These are phyloP conservation scores for Allygus modestus DNA, from an alignment of 2,888 invertebrate genomes.

Conservation along the genomic window DNA sequence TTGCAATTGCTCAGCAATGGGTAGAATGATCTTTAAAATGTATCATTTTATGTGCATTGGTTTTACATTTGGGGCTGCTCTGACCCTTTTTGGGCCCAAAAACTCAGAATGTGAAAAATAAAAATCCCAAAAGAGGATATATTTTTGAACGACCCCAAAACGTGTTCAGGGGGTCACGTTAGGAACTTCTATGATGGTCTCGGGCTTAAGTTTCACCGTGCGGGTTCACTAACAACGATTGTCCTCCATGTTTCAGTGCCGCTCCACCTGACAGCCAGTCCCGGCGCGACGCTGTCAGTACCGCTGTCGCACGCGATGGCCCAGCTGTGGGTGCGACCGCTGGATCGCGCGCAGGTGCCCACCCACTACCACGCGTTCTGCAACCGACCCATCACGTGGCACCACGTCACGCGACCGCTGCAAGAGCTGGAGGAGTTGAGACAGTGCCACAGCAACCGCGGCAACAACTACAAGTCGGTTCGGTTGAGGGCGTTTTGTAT, in stretches of 20 bases:
- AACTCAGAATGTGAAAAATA: too few species aligned
- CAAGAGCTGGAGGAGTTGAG: constrained; percentile 74
- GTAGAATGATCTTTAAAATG: too few species aligned
- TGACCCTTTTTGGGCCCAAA: too few species aligned
- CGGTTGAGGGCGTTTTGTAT: background rate
- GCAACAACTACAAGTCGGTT: constrained; percentile 75
- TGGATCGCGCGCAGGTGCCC: constrained; percentile 74
- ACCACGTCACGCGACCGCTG: constrained; percentile 77
- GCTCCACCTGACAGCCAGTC: constrained; percentile 66
- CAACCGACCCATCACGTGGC: constrained; percentile 80
- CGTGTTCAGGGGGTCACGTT: too few species aligned
- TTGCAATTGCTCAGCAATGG: too few species aligned
- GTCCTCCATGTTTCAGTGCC: constrained; percentile 70
- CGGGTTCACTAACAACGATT: too few species aligned
- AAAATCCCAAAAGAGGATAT: too few species aligned
- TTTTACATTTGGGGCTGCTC: too few species aligned
- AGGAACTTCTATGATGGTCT: too few species aligned
- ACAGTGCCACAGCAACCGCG: constrained; percentile 75
- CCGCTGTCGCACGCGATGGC: constrained; percentile 87
- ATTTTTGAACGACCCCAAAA: too few species aligned
- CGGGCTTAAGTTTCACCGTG: too few species aligned
- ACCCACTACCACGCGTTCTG: constrained; percentile 76
- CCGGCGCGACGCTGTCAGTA: constrained; percentile 76
- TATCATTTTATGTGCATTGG: too few species aligned
- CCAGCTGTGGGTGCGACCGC: constrained; percentile 86